A percentile compares a stretch with the other conserved stretches of the same genome.
These are phyloP conservation scores for Diacarnus erythraeanus DNA, from an alignment of 37 sponge, comb jelly and placozoan species.

Conservation along the genomic window DNA sequence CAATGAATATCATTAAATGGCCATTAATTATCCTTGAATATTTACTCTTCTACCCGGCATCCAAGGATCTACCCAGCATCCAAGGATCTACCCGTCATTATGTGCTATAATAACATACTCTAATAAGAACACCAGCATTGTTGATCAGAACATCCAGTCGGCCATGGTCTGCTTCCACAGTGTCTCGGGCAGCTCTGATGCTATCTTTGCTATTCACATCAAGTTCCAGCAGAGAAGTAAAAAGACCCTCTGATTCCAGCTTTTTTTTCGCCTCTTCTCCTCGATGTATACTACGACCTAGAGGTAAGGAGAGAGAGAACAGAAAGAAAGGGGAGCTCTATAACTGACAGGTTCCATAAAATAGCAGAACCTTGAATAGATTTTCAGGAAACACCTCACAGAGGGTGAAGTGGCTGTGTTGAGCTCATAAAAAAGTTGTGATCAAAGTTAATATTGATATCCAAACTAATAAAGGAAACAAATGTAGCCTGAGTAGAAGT, in stretches of 20 bases:
- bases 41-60: too few relatives aligned
- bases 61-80: too few relatives aligned
- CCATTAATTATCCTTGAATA: too few relatives aligned
- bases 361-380: background rate
- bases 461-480: too few relatives aligned
- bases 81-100: too few relatives aligned
- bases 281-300: constrained; percentile 25
- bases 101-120: too few relatives aligned
- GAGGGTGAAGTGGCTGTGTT: background rate
- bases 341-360: background rate
- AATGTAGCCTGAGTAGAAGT: too few relatives aligned
- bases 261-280: constrained; percentile 38
- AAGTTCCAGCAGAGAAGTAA: constrained; percentile 26
- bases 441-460: too few relatives aligned
- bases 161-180: constrained; percentile 32
- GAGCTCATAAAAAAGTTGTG: background rate
- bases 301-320: too few relatives aligned
- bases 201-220: constrained; percentile 41
- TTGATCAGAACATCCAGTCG: constrained; percentile 53
- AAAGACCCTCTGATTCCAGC: constrained; percentile 44
- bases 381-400: background rate
- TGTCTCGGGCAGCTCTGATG: constrained; percentile 20
- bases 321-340: too few relatives aligned
- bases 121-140: constrained; percentile 32
- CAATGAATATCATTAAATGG: too few relatives aligned